These are phyloP conservation scores for Chloroclysta siterata DNA, from an alignment of 2,888 invertebrate species.

Conservation along the genomic window DNA sequence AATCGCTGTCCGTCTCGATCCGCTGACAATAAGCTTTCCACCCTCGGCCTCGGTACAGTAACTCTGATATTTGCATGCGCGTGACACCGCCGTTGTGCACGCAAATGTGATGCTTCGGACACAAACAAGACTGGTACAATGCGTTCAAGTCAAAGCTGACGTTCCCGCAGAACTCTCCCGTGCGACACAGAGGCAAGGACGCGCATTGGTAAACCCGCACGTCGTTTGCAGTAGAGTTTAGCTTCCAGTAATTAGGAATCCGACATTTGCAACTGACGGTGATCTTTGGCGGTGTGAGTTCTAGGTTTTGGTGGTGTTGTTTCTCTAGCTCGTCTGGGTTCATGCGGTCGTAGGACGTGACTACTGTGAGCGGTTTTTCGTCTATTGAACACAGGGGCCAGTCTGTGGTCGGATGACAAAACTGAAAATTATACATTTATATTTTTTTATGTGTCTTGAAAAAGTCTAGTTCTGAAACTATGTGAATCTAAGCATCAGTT, in stretches of 20 bases:
- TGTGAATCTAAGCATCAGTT: too few species aligned
- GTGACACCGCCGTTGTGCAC: constrained; percentile 78
- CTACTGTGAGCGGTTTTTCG: constrained; percentile 68
- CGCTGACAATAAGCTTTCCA: constrained; percentile 84
- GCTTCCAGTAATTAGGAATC: constrained; percentile 81
- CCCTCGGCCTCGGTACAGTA: constrained; percentile 83
- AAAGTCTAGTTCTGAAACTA: too few species aligned
- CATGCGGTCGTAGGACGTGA: constrained; percentile 59
- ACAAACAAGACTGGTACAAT: constrained; percentile 86
- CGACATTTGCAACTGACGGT: constrained; percentile 80
- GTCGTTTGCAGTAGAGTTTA: constrained; percentile 51
- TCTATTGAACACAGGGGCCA: constrained; percentile 67
- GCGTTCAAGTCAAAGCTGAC: constrained; percentile 85
- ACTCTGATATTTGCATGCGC: constrained; percentile 75
- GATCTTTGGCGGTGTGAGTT: constrained; percentile 72
- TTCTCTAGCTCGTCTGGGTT: constrained; percentile 73
- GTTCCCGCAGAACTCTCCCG: constrained; percentile 86
- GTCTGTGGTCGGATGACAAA: constrained; percentile 73
- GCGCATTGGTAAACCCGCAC: constrained; percentile 72
- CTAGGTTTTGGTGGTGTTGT: constrained; percentile 68
- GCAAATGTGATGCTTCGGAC: constrained; percentile 86
- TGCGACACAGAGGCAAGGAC: constrained; percentile 79
- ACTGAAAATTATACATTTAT: constrained; percentile 64
- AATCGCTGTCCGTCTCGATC: constrained; percentile 50
- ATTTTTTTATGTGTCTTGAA: too few species aligned